A percentile compares a stretch with the other conserved stretches of the same genome.
These are phyloP conservation scores for Nothoprocta pentlandii DNA, from an alignment of 2,113 vertebrate genomes.

Conservation along the genomic window DNA sequence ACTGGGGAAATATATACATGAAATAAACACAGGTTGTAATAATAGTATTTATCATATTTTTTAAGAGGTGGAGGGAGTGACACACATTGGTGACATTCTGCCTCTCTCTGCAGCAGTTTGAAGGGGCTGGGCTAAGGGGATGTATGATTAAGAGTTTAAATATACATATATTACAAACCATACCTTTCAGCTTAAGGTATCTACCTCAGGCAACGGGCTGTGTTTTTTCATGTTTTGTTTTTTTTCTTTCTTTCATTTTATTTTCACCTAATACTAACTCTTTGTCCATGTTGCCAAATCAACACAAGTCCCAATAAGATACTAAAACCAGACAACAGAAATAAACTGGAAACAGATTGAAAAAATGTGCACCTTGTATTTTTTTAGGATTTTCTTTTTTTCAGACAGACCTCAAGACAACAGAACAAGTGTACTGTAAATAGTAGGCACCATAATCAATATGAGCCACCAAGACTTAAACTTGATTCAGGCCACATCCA, in stretches of 20 bases:
- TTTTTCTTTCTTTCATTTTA: not conserved
- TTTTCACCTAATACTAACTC: not conserved
- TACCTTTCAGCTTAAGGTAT: not conserved
- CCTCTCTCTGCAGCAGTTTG: accelerated
- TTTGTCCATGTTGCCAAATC: not conserved
- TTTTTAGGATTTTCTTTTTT: conserved; percentile 53
- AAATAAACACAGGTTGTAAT: not conserved
- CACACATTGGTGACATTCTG: not conserved
- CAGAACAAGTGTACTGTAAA: conserved; percentile 73
- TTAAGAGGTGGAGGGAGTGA: not conserved
- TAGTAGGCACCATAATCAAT: conserved; percentile 82
- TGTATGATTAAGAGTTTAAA: not conserved
- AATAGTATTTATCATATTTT: not conserved
- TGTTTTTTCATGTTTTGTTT: too few species aligned
- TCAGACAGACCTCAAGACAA: conserved; percentile 77
- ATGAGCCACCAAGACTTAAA: conserved; percentile 83
- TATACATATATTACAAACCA: not conserved
- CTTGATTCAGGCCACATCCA: conserved; percentile 87
- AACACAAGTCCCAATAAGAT: not conserved
- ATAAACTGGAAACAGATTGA: conserved; percentile 68
- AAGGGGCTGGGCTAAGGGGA: not conserved
- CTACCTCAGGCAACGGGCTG: not conserved
- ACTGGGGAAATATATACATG: not conserved
- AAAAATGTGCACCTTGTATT: conserved; percentile 80
- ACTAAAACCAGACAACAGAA: not conserved